A percentile compares a stretch with the other conserved stretches of the same genome.
Conservation (phyloP, 1,140 invertebrate species). For the Pseudomyrmex sp. region DNA sequence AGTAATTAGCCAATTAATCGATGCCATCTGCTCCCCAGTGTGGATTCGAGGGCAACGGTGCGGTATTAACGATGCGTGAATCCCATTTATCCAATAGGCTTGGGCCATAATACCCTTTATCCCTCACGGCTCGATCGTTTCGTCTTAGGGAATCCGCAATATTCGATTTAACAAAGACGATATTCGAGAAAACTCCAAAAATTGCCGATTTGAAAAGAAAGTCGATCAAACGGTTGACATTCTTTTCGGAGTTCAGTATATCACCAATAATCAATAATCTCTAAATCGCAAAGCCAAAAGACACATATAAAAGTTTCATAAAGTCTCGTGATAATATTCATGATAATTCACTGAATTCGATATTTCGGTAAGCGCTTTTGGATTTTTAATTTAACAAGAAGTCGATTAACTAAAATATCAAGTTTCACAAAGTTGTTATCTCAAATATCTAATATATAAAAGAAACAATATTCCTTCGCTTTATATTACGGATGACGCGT, state of each 20-base stretch:
- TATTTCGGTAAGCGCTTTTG: neutral
- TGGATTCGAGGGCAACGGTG: slow-evolving; percentile 48
- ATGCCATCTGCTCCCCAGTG: slow-evolving; percentile 49
- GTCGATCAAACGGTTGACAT: neutral
- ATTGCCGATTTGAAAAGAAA: slow-evolving; percentile 18
- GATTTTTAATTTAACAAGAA: neutral
- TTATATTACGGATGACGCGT: neutral
- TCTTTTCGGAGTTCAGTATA: too few species aligned
- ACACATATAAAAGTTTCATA: neutral
- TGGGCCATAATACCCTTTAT: slow-evolving; percentile 59
- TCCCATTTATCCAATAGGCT: slow-evolving; percentile 71
- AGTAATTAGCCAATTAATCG: slow-evolving; percentile 74
- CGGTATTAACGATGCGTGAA: slow-evolving; percentile 70
- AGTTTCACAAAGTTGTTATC: neutral
- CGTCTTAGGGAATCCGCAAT: slow-evolving; percentile 38
- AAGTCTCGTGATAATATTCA: neutral
- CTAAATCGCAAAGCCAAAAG: neutral
- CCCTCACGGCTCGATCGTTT: slow-evolving; percentile 45
- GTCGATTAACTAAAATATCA: neutral
- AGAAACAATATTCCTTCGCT: neutral
- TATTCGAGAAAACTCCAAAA: slow-evolving; percentile 23
- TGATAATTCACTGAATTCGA: neutral
- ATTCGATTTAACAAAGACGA: slow-evolving; percentile 45
- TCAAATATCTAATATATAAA: too few species aligned
- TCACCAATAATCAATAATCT: too few species aligned